Base-by-base conservation (phyloP, 2,888 invertebrate species). In the Bhutanitis thaidina region DNA sequence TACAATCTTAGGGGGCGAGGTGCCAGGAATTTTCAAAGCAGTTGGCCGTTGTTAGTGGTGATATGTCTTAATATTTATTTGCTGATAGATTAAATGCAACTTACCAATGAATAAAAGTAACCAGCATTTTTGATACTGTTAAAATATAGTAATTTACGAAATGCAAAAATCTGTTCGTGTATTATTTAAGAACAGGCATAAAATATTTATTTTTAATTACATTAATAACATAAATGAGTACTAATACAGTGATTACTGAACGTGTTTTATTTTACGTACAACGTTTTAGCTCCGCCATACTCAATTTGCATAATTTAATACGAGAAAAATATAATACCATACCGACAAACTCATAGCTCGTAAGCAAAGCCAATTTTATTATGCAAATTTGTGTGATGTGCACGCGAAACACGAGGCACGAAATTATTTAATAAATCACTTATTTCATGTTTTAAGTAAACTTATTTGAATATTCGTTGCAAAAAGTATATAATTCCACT, bases 321-420 rank as follows among this genome's bases (percentile, higher is more conserved):
- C n/a, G 36, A 27, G 16, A 48, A 48, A 41, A 48, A 41, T 35
- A 25, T 30, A 20, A 36, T 16, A 32, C 10, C 12, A 27, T 36
- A 41, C 7, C 27, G 35, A 35, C 35, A 12, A 48, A 48, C 41
- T 48, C 41, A 41, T 41, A 41, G 35, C 48, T 36, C 40, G 48
- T 48, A 36, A 48, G 41, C 41, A 35, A 48, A 48, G 27, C 41
- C 48, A 48, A 41, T 48, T 48, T 48, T 48, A 48, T 35, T 48
- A 48, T 48, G 48, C 41, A 48, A 48, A 48, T 48, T 41, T 48
- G 36, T 36, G 41, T 48, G 35, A 41, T 40, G 36, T 48, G 35
- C 48, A 35, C 29, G 41, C 41, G 35, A 41, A 41, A 27, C 30
- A 32, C 20, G 40, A 27, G 16, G 29, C 13, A 29, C 29, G 29